Evolutionary conservation across 2,113 vertebrate genomes (phyloP).

Genomic region (Ginglymostoma cirratum): DNA sequence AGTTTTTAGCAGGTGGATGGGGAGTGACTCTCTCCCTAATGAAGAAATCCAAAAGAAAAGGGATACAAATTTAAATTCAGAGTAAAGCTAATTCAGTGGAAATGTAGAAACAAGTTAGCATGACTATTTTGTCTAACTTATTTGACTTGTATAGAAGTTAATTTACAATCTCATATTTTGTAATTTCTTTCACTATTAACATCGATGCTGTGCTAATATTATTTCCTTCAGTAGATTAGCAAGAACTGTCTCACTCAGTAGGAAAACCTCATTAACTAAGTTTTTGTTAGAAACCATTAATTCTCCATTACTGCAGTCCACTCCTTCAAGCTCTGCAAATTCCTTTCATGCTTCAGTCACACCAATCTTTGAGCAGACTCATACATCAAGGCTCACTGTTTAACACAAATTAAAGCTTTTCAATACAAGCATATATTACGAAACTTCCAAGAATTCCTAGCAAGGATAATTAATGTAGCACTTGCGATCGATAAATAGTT

Average conservation of each 20-base stretch:
- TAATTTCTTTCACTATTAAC: background rate
- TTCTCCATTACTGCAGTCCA: background rate
- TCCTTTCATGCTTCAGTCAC: background rate
- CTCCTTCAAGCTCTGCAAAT: background rate
- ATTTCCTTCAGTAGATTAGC: background rate
- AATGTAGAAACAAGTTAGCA: background rate
- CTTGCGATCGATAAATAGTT: background rate
- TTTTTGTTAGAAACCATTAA: background rate
- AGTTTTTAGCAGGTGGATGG: background rate
- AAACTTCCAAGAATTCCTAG: background rate
- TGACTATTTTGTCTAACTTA: background rate
- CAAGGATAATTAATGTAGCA: background rate
- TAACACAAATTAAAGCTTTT: background rate
- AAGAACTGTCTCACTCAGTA: background rate
- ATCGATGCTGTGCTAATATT: background rate
- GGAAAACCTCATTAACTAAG: background rate
- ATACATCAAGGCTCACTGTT: background rate
- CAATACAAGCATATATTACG: background rate
- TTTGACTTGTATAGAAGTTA: background rate
- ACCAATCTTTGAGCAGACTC: background rate
- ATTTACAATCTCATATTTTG: background rate
- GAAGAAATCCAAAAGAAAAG: background rate
- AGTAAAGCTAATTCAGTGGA: background rate
- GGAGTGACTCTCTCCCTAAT: background rate
- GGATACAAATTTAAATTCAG: background rate